Base-by-base conservation (phyloP, 2,888 invertebrate genomes). In the Entomobrya multifasciata region DNA sequence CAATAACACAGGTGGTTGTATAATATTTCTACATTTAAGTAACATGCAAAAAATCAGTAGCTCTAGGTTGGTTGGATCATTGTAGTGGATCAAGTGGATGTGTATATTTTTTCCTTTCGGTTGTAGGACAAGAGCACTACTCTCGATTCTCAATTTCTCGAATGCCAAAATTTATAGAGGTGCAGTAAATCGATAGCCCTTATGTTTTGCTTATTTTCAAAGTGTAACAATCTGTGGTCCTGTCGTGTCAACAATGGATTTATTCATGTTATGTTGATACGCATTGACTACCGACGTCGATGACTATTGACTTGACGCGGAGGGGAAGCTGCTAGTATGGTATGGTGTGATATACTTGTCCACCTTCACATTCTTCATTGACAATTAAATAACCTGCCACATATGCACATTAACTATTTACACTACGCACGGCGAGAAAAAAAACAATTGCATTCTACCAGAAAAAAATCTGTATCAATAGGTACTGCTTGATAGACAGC, bases 351-450 rank as follows among this genome's bases (percentile, higher is more conserved):
- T 47, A 25, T 15, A 70, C 67, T 72, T 72, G 70, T 72, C 70
- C 70, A 72, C 70, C 70, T 72, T 72, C 70, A 72, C 70, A 72
- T 72, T 72, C 49, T 72, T 72, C 44, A 44, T 47, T 72, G 70
- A 72, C 70, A 72, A 72, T 49, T 49, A 22, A 49, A 22, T 15
- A 72, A 6, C 15, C 27, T 62, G 27, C 36, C 62, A 62, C 36
- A 62, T 49, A 8, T 49, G 13, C 62, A 62, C 36, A 62, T n/a
- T 22, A 57, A 13, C 22, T 25, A 25, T 57, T 25, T 15, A 25
- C 2, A 3, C 17, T 52, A n/a, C 15, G n/a, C n/a, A 11, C 57
- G 20, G 25, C 25, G 2, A 57, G 36, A 36, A 36, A 36, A 36
- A 36, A 36, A 36, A 55, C 22, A 25, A 57, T 25, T 25, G 10